A percentile compares a stretch with the other conserved stretches of the same genome.
These are phyloP conservation scores for Lethrus apterus DNA, from an alignment of 1,140 invertebrate species.

Conservation along the genomic window DNA sequence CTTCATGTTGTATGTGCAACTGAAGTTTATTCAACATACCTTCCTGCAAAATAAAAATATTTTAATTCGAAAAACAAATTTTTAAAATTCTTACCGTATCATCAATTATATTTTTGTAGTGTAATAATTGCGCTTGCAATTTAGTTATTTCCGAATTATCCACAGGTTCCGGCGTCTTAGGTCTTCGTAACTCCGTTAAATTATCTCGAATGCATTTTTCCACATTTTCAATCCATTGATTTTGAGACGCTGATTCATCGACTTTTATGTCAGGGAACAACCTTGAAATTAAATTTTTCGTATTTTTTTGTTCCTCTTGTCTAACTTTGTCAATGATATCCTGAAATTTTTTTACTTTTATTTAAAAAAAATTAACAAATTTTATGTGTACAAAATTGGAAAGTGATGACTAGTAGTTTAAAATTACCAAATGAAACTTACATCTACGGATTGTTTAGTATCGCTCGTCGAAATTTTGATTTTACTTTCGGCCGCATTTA, in stretches of 20 bases:
- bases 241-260: constrained; percentile 3
- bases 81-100: constrained; percentile 60
- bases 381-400: no score
- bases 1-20: constrained; percentile 59
- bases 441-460: constrained; percentile 19
- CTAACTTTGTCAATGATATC: constrained; percentile 40
- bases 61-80: constrained; percentile 17
- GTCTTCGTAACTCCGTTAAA: constrained; percentile 4
- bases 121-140: constrained; percentile 55
- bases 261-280: constrained; percentile 51
- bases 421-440: constrained; percentile 24
- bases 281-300: constrained; percentile 50
- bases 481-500: constrained; percentile 53
- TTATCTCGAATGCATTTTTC: constrained; percentile 11
- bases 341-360: constrained; percentile 14
- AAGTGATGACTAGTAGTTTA: constrained; percentile 25
- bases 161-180: constrained; percentile 10
- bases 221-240: constrained; percentile 17
- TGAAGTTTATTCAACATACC: constrained; percentile 61
- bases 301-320: constrained; percentile 47
- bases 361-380: neutral
- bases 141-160: constrained; percentile 49
- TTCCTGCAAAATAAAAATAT: constrained; percentile 45
- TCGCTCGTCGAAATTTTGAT: constrained; percentile 20
- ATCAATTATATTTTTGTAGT: constrained; percentile 67